Base-by-base conservation (phyloP, 2,888 invertebrate species). In the Tenthredo scrophulariae region DNA sequence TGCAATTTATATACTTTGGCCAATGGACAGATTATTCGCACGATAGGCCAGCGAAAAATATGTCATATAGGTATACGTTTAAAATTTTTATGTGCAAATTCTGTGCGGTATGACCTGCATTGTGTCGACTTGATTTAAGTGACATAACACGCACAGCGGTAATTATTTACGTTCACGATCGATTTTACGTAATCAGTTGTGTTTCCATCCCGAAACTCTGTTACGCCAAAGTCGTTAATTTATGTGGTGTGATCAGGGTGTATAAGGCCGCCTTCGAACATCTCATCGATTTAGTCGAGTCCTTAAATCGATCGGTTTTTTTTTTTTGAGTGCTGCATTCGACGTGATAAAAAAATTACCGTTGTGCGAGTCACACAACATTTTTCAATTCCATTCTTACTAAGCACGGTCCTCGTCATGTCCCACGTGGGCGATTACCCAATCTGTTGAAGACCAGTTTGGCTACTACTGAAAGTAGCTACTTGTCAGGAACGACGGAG, bases 341-440 rank as follows among this genome's bases (percentile, higher is more conserved):
- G 62, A 13, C 62, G 33, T 67, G 67, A 33, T 33, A 13, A 33
- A 67, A 0, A 43, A 43, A 43, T 74, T 74, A 43, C 72, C 72
- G 72, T 43, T 74, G 72, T 43, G 22, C 72, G 72, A 40, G 18
- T 18, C 9, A n/a, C n/a, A 43, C n/a, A 74, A 43, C 13, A 43
- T 43, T 74, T 26, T n/a, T 43, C 50, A 77, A 46, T 77, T 77
- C 77, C 46, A 77, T 85, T 80, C 88, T 88, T 88, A 88, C 88
- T 86, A 84, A 88, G 86, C 83, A 85, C 87, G 79, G 86, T 87
- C 85, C 86, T 87, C 86, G 87, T 88, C 88, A 88, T 88, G 85
- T 86, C 85, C 85, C 84, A 80, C 80, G 80, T 80, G 80, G 80
- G 62, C n/a, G 80, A 62, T 80, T 62, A 40, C 62, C 40, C 58